phyloP scores from a whole-genome alignment of 2,888 invertebrate species.

The Xestoiulus laeticollis region DNA sequence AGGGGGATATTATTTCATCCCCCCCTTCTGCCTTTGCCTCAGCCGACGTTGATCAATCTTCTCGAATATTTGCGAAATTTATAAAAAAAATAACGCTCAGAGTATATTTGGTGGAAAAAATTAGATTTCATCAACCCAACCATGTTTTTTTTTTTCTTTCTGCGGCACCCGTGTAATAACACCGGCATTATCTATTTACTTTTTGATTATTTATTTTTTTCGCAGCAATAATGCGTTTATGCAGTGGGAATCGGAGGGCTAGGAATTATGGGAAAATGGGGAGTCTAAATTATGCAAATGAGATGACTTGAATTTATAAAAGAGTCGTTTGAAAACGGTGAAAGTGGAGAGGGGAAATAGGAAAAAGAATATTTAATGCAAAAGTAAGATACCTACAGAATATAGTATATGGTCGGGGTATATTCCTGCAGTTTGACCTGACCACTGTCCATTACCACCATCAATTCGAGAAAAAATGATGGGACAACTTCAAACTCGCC shows the following conservation, averaged over 20 bases:
- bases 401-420: not conserved
- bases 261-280: not conserved
- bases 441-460: not conserved
- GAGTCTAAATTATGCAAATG: not conserved
- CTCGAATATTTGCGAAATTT: constrained; percentile 13
- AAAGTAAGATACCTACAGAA: not conserved
- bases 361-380: not conserved
- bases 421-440: not conserved
- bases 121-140: constrained; percentile 7
- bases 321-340: not conserved
- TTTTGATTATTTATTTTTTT: constrained; percentile 8
- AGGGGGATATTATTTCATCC: constrained; percentile 26
- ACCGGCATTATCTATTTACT: not conserved
- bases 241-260: not conserved
- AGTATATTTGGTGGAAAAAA: not conserved
- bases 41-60: constrained; percentile 15
- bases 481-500: too few species aligned
- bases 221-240: not conserved
- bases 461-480: too few species aligned
- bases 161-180: not conserved
- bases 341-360: not conserved
- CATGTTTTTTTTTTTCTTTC: not conserved
- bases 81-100: not conserved
- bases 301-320: not conserved
- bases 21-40: not conserved